These are phyloP conservation scores for Cylas formicarius DNA, from an alignment of 1,140 invertebrate genomes.

Conservation along the genomic window DNA sequence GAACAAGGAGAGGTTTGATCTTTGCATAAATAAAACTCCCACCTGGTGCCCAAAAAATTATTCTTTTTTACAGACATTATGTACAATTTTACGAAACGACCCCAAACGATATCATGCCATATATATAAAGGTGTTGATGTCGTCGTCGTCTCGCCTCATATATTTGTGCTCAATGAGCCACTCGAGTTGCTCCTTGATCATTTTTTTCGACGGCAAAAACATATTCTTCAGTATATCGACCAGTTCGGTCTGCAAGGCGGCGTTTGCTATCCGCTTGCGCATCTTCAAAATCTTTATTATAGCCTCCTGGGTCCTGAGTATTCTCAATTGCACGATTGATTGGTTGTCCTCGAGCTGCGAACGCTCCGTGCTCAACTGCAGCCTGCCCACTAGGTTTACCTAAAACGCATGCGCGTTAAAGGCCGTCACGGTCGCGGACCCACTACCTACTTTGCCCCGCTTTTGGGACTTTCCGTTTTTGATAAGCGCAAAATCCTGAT, in stretches of 20 bases:
- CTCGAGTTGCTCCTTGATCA: slow-evolving; percentile 99
- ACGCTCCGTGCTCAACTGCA: slow-evolving; percentile 91
- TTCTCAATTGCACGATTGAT: slow-evolving; percentile 91
- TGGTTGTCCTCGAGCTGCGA: slow-evolving; percentile 96
- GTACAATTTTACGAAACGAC: no score
- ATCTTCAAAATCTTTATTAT: slow-evolving; percentile 99
- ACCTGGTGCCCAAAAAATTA: no score
- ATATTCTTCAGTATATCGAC: slow-evolving; percentile 98
- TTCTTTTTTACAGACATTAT: no score
- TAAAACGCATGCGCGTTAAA: slow-evolving; percentile 22
- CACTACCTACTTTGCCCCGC: slow-evolving; percentile 70
- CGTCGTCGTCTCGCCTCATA: slow-evolving; percentile 91
- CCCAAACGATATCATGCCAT: slow-evolving; percentile 74
- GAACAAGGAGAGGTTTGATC: no score
- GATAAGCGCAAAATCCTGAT: slow-evolving; percentile 85
- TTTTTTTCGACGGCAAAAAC: slow-evolving; percentile 97
- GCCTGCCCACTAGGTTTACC: slow-evolving; percentile 85
- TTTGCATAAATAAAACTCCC: no score
- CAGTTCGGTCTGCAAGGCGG: slow-evolving; percentile 90
- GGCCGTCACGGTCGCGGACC: background rate
- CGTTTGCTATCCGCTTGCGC: slow-evolving; percentile 89
- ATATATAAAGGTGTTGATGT: slow-evolving; percentile 98
- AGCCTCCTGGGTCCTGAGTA: slow-evolving; percentile 88
- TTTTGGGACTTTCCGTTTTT: slow-evolving; percentile 94
- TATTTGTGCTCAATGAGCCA: slow-evolving; percentile 99